phyloP scores from a whole-genome alignment of 2,888 invertebrate species.

The Seira ritae region DNA sequence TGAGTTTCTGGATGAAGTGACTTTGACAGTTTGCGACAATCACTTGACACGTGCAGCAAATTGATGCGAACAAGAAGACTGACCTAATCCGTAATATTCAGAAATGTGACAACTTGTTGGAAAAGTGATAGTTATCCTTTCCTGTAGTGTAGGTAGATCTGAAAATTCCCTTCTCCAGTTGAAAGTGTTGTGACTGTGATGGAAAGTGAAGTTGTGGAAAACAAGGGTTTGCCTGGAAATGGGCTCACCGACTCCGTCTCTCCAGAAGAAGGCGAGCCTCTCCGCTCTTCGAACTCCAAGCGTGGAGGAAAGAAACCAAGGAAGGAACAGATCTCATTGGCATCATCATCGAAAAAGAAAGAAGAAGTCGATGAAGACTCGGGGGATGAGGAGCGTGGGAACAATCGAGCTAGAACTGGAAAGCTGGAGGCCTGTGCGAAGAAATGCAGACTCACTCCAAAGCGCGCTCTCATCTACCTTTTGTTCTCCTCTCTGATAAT shows the following conservation, averaged over 20 bases:
- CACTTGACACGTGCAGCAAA: no score
- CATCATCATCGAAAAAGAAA: not conserved
- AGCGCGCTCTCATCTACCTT: slow-evolving; percentile 67
- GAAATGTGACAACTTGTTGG: no score
- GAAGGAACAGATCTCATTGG: slow-evolving; percentile 51
- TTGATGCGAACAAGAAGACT: no score
- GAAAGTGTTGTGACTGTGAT: slow-evolving; percentile 16
- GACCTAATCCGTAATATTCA: no score
- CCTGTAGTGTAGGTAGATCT: not conserved
- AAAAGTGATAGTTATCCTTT: no score
- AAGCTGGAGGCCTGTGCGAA: slow-evolving; percentile 61
- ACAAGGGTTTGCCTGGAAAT: slow-evolving; percentile 68
- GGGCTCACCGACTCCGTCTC: slow-evolving; percentile 66
- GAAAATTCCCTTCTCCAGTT: not conserved
- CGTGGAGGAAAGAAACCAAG: slow-evolving; percentile 9
- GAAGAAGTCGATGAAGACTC: slow-evolving; percentile 37
- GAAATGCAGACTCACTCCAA: slow-evolving; percentile 68
- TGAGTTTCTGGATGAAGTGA: no score
- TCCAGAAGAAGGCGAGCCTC: slow-evolving; percentile 68
- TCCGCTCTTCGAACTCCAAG: slow-evolving; percentile 33
- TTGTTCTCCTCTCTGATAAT: slow-evolving; percentile 70
- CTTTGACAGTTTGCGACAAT: no score
- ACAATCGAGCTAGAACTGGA: not conserved
- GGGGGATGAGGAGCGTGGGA: slow-evolving; percentile 33
- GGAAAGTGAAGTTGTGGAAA: slow-evolving; percentile 67